Evolutionary conservation across 2,113 vertebrate genomes (phyloP), one percentile per base, ranked within the genome.

Genomic region (Donacobius atricapilla): DNA sequence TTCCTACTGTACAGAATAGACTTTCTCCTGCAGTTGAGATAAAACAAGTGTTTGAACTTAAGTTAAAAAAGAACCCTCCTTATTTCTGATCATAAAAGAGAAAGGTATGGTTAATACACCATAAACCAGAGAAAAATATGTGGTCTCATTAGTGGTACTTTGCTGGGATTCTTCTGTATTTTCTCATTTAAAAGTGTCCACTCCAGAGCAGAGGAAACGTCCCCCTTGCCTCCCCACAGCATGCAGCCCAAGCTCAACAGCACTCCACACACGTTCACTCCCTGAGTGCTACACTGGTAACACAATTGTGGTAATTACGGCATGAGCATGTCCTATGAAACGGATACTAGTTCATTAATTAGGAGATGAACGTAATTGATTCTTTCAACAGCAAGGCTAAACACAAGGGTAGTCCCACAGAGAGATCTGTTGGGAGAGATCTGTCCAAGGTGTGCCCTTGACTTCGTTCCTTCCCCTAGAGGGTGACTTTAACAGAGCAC

Each of bases 311-410:
- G 71, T 90, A 97, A 96, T 95, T 96, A 95, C 3, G 0, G 79
- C 54, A 31, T 31, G 47, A 94, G 76, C 79, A 60, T 78, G 88
- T 93, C 92, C 87, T 96, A 47, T 89, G 93, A 90, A 96, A 96
- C 0, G 31, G 83, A 96, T 93, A 93, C 92, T 78, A 68, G 92
- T 87, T 86, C 93, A 96, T 95, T 96, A 96, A 94, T 95, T 95
- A 93, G 77, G 71, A 92, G 83, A 92, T 60, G 88, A 97, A 89
- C 15, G 7, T 88, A 94, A 96, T 94, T 97, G 94, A 97, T 96
- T 97, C 83, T 90, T 93, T 86, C 90, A 96, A 91, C 68, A 81
- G 78, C 63, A 85, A 91, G 84, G 64, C 93, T 93, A 96, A 96
- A 96, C 61, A 75, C 79, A 40, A 68, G 83, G 47, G 90, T 89